Evolutionary conservation across 2,113 vertebrate genomes (phyloP).

Genomic region (Lamprologus callipterus): DNA sequence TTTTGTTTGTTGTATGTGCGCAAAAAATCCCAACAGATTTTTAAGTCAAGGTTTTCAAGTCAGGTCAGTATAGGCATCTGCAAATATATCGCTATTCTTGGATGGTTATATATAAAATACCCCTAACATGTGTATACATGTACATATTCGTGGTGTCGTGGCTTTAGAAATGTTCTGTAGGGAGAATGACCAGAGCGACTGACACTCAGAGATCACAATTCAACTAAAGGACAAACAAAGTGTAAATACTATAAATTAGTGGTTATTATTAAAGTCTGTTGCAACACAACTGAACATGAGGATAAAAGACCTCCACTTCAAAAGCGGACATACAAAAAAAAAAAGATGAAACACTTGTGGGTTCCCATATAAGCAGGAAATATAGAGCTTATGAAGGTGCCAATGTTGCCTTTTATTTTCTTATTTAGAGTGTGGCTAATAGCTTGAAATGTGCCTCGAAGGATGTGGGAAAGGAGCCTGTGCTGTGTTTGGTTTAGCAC

Average conservation of each 20-base stretch:
- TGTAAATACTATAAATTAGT: background rate
- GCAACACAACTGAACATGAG: background rate
- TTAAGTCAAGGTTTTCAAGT: background rate
- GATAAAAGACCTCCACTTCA: background rate
- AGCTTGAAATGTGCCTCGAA: slow-evolving; percentile 4
- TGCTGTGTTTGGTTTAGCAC: background rate
- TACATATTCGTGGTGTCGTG: background rate
- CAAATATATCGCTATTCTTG: background rate
- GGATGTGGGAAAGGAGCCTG: background rate
- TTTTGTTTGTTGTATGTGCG: background rate
- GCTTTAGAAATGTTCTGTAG: background rate
- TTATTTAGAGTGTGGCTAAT: background rate
- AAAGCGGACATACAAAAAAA: background rate
- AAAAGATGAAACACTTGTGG: background rate
- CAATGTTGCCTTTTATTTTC: background rate
- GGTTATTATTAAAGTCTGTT: background rate
- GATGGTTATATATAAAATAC: background rate
- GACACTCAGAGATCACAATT: background rate
- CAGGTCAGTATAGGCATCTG: background rate
- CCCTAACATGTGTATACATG: background rate
- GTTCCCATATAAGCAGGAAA: background rate
- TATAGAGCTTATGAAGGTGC: background rate
- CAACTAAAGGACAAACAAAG: background rate
- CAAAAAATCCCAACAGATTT: background rate
- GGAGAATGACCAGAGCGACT: background rate